phyloP scores from a whole-genome alignment of 2,113 vertebrate genomes.

The Bubo blakistoni region DNA sequence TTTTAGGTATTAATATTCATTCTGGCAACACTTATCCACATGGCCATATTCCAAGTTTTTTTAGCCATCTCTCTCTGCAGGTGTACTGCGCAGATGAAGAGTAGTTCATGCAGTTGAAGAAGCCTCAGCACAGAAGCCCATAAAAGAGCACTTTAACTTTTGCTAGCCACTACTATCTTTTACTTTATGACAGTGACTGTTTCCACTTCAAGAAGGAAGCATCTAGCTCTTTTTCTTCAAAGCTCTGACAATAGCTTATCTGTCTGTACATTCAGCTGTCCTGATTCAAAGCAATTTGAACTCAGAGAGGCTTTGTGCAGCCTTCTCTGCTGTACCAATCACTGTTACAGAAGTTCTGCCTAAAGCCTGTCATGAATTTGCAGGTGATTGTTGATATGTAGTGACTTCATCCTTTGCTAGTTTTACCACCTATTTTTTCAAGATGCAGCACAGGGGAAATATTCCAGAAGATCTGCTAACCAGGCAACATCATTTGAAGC shows the following conservation, averaged over 20 bases:
- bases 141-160: background rate
- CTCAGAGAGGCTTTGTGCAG: background rate
- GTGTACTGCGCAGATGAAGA: background rate
- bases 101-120: background rate
- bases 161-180: constrained; percentile 15
- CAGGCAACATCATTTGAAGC: background rate
- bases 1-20: background rate
- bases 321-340: background rate
- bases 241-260: constrained; percentile 4
- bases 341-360: background rate
- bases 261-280: background rate
- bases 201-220: background rate
- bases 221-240: background rate
- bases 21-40: background rate
- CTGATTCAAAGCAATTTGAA: constrained; percentile 14
- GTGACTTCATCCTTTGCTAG: background rate
- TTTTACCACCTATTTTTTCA: background rate
- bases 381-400: background rate
- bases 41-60: background rate
- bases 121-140: background rate
- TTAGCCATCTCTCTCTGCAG: background rate
- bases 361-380: background rate
- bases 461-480: background rate
- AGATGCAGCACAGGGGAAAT: background rate
- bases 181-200: background rate